phyloP scores from a whole-genome alignment of 2,888 invertebrate species.

The Bhutanitis thaidina region DNA sequence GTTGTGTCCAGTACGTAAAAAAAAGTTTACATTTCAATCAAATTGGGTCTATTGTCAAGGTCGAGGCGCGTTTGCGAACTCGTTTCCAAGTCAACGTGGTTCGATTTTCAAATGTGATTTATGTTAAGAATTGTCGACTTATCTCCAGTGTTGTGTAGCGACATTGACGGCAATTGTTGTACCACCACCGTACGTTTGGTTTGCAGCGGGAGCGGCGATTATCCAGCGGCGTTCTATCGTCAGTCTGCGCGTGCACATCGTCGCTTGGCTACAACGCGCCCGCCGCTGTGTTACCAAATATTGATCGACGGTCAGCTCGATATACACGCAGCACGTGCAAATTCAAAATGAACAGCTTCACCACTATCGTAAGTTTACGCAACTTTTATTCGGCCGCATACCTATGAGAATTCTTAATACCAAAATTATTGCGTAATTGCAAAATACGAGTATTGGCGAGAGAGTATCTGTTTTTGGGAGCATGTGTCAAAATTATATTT shows the following conservation, averaged over 20 bases:
- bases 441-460: too few species aligned
- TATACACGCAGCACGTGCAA: not conserved
- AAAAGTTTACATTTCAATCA: constrained; percentile 36
- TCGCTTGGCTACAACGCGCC: constrained; percentile 47
- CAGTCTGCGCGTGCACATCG: constrained; percentile 56
- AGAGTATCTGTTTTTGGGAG: too few species aligned
- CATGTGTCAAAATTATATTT: too few species aligned
- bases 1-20: constrained; percentile 52
- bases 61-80: constrained; percentile 38
- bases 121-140: constrained; percentile 43
- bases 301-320: not conserved
- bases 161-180: constrained; percentile 47
- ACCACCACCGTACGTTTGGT: constrained; percentile 58
- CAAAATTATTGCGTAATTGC: too few species aligned
- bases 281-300: constrained; percentile 42
- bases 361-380: constrained; percentile 60
- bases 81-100: constrained; percentile 36
- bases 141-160: constrained; percentile 30
- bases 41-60: constrained; percentile 45
- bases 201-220: constrained; percentile 58
- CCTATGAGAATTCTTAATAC: too few species aligned
- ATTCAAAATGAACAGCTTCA: constrained; percentile 54
- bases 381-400: not conserved
- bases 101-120: constrained; percentile 37
- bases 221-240: constrained; percentile 40